These are phyloP conservation scores for Timandra comae DNA, from an alignment of 2,888 invertebrate genomes.

Conservation along the genomic window DNA sequence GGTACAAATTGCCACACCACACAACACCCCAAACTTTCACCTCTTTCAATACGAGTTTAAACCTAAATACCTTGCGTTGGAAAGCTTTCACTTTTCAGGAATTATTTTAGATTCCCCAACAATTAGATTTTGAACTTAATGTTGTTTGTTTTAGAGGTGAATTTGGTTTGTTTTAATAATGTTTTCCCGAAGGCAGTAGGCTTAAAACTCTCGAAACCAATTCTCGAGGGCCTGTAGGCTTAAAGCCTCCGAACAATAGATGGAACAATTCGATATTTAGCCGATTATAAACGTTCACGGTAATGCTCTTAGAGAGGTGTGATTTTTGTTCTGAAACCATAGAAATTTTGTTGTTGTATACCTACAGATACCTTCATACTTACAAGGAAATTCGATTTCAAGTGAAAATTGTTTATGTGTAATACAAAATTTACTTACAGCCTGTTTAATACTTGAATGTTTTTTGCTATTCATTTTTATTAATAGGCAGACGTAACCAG, in stretches of 20 bases:
- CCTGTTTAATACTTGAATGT: too few relatives aligned
- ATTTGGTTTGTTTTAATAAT: slow-evolving; percentile 29
- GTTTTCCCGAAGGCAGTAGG: slow-evolving; percentile 67
- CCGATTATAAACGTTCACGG: slow-evolving; percentile 66
- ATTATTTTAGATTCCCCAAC: slow-evolving; percentile 44
- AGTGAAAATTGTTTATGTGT: too few relatives aligned
- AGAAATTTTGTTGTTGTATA: slow-evolving; percentile 27
- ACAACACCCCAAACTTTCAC: slow-evolving; percentile 67
- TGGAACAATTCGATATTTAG: slow-evolving; percentile 74
- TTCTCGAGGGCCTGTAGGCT: slow-evolving; percentile 61
- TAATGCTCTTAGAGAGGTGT: slow-evolving; percentile 73
- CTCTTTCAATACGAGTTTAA: slow-evolving; percentile 75
- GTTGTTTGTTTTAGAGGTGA: slow-evolving; percentile 27
- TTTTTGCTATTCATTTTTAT: too few relatives aligned
- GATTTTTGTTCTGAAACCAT: slow-evolving; percentile 52
- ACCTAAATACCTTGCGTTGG: slow-evolving; percentile 74
- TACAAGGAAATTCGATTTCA: too few relatives aligned
- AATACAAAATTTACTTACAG: too few relatives aligned
- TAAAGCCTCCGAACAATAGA: slow-evolving; percentile 72
- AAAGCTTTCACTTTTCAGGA: slow-evolving; percentile 76
- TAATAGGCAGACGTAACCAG: too few relatives aligned
- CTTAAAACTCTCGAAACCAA: slow-evolving; percentile 73
- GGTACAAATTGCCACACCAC: slow-evolving; percentile 30
- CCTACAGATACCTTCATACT: too few relatives aligned
- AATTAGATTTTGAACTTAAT: slow-evolving; percentile 40